Evolutionary conservation across 2,797 vertebrate genomes (phyloP).

Genomic region (Intellagama lesueurii): DNA sequence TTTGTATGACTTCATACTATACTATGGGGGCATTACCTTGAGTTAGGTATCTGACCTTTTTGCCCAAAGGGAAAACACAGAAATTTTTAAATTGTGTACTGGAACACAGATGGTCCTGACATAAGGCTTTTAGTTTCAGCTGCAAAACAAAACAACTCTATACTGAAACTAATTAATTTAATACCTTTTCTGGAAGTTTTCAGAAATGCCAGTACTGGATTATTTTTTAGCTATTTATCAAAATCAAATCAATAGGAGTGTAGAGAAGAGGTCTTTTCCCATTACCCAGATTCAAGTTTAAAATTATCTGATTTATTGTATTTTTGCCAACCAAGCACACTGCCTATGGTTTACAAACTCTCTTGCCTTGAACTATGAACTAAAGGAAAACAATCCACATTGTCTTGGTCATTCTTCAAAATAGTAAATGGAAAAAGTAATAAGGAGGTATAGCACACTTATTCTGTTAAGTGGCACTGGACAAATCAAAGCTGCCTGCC

Average conservation of each 20-base stretch:
- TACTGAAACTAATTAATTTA: slow-evolving; percentile 1
- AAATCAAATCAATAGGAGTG: slow-evolving; percentile 44
- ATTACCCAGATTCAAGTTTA: slow-evolving; percentile 32
- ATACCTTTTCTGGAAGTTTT: slow-evolving; percentile 31
- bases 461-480: slow-evolving; percentile 25
- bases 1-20: not conserved
- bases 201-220: slow-evolving; percentile 21
- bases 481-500: slow-evolving; percentile 39
- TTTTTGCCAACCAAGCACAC: slow-evolving; percentile 48
- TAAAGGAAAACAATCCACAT: slow-evolving; percentile 29
- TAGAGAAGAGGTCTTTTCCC: slow-evolving; percentile 30
- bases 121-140: slow-evolving; percentile 40
- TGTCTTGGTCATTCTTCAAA: not conserved
- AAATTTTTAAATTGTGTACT: slow-evolving; percentile 18
- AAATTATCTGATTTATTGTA: not conserved
- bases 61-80: slow-evolving; percentile 33
- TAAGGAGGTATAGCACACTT: slow-evolving; percentile 48
- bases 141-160: slow-evolving; percentile 45
- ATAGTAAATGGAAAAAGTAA: slow-evolving; percentile 47
- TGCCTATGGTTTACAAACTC: slow-evolving; percentile 65
- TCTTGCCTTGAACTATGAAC: slow-evolving; percentile 30
- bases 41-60: slow-evolving; percentile 32
- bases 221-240: slow-evolving; percentile 39
- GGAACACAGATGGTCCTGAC: slow-evolving; percentile 54
- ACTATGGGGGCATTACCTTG: accelerated